Conservation (phyloP, 2,888 invertebrate genomes). For the Cheilosia impressa region DNA sequence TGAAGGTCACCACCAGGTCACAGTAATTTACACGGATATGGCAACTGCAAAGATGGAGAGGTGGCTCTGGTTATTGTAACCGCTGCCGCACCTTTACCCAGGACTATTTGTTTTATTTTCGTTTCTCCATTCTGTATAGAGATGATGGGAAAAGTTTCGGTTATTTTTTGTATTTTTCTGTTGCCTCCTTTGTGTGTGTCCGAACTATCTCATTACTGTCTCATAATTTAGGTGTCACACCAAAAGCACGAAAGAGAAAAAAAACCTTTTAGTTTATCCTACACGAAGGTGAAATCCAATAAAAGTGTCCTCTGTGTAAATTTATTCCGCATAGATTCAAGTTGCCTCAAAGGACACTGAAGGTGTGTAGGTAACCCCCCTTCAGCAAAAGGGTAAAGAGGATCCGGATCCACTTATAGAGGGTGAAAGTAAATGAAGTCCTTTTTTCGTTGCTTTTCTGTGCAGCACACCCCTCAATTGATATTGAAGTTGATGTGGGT, state of each 20-base stretch:
- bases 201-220: slow-evolving; percentile 75
- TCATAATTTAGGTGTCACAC: slow-evolving; percentile 72
- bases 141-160: slow-evolving; percentile 59
- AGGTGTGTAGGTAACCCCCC: neutral
- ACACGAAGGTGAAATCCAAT: slow-evolving; percentile 67
- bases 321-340: slow-evolving; percentile 57
- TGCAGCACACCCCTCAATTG: neutral
- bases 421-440: slow-evolving; percentile 42
- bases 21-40: slow-evolving; percentile 65
- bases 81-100: slow-evolving; percentile 56
- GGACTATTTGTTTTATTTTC: slow-evolving; percentile 61
- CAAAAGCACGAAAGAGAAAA: slow-evolving; percentile 32
- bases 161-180: neutral
- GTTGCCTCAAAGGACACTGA: slow-evolving; percentile 15
- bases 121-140: slow-evolving; percentile 11
- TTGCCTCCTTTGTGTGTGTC: slow-evolving; percentile 30
- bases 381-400: slow-evolving; percentile 42
- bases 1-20: slow-evolving; percentile 73
- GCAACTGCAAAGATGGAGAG: slow-evolving; percentile 1
- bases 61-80: slow-evolving; percentile 35
- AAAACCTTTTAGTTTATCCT: slow-evolving; percentile 53
- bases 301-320: slow-evolving; percentile 68
- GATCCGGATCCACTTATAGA: slow-evolving; percentile 35
- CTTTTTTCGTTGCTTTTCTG: neutral
- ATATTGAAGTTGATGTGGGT: slow-evolving; percentile 59